Evolutionary conservation across 2,888 invertebrate genomes (phyloP).

Genomic region (Calameuta pallipes): DNA sequence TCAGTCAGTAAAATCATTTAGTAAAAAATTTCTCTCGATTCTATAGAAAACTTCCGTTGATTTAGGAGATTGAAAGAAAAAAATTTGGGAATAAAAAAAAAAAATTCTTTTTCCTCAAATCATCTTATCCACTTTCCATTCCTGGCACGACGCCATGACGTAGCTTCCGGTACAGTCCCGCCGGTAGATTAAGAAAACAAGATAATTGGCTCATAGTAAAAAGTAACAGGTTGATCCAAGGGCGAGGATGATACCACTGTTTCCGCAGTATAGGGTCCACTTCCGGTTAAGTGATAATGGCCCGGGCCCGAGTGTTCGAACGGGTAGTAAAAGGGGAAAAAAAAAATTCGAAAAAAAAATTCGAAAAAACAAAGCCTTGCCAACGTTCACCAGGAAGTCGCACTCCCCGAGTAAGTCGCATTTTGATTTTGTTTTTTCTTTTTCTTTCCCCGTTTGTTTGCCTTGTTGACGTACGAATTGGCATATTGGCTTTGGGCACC

Average conservation of each 20-base stretch:
- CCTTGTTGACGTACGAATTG: slow-evolving; percentile 60
- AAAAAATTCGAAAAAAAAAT: too few species aligned
- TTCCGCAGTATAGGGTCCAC: neutral
- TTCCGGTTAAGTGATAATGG: neutral
- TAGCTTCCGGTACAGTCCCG: neutral
- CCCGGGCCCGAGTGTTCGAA: neutral
- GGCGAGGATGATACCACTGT: neutral
- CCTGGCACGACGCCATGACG: neutral
- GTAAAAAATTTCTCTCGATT: neutral
- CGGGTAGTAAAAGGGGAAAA: neutral
- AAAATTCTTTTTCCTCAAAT: too few species aligned
- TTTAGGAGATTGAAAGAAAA: too few species aligned
- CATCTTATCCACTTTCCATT: neutral
- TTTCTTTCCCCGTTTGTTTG: slow-evolving; percentile 53
- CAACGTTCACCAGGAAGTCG: neutral
- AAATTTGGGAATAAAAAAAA: too few species aligned
- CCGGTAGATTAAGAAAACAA: neutral
- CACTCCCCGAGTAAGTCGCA: neutral
- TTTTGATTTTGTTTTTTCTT: slow-evolving; percentile 35
- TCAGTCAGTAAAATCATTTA: too few species aligned
- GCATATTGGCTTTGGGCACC: slow-evolving; percentile 54
- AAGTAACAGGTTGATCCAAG: neutral
- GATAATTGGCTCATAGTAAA: neutral
- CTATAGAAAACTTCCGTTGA: too few species aligned
- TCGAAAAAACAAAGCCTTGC: neutral